Base-by-base conservation (phyloP, 1,140 invertebrate species). In the Telenomus remus region DNA sequence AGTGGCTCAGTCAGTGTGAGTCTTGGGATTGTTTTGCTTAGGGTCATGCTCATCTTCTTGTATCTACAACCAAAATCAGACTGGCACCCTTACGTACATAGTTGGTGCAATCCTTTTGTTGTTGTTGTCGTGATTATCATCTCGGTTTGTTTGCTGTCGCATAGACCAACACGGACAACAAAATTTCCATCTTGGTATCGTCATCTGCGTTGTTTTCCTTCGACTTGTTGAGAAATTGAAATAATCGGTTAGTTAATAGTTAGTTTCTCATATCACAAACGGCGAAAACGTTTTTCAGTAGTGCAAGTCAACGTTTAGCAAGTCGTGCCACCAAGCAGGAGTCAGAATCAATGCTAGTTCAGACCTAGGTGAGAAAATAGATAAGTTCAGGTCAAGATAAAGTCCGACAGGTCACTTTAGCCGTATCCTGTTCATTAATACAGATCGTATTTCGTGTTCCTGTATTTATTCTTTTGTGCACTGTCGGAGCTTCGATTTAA, bases 111-210 rank as follows among this genome's bases (percentile, higher is more conserved):
- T 60, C 47, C 50, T 43, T 13, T 12, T 49, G 14, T 53, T 49
- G 50, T 57, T 56, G 14, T 48, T 48, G 15, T 64, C 63, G 44
- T 56, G 60, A 16, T 65, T 66, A 56, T 68, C 69, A 49, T 65
- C 68, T 63, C 70, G 71, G 51, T 71, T 71, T 76, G 73, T 71
- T 76, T 76, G 66, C 73, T 65, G 60, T 65, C 70, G 57, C 47
- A 50, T 37, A 33, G 33, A 60, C 51, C 42, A 55, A 48, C 70
- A 66, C 37, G 12, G 11, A 44, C 6, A 13, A 13, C 43, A 12
- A 44, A 44, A 13, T 44, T 44, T 51, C 50, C 51, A 59, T 43
- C 16, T 14, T 16, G 37, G 4, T 46, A 27, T 35, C 43, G 27
- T n/a, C 51, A 12, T 9, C 35, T 42, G 42, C 16, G 39, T 51